A percentile compares a stretch with the other conserved stretches of the same genome.
These are phyloP conservation scores for Ptychochromis oligacanthus DNA, from an alignment of 2,113 vertebrate genomes.

Conservation along the genomic window DNA sequence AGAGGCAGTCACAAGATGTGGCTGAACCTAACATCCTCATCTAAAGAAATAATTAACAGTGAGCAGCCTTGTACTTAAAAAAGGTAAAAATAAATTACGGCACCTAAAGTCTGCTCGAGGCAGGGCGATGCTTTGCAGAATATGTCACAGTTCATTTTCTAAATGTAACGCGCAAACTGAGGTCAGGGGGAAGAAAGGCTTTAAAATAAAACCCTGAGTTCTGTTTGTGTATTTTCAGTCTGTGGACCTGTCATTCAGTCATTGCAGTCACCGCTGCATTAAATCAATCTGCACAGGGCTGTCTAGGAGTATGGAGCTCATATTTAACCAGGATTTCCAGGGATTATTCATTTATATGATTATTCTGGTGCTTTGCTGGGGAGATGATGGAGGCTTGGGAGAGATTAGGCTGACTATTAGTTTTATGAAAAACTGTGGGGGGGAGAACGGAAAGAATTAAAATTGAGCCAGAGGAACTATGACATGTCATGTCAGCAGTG, in stretches of 20 bases:
- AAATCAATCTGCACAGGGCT: constrained; percentile 40
- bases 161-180: neutral
- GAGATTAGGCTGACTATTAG: constrained; percentile 69
- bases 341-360: constrained; percentile 77
- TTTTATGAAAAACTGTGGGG: constrained; percentile 61
- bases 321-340: constrained; percentile 71
- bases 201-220: constrained; percentile 9
- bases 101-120: neutral
- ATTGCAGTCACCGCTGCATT: constrained; percentile 6
- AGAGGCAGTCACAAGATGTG: neutral
- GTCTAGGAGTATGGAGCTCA: constrained; percentile 53
- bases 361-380: constrained; percentile 56
- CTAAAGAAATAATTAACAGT: neutral
- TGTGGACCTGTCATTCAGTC: neutral
- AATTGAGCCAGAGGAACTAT: neutral
- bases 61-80: neutral
- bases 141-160: neutral
- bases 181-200: neutral
- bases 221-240: neutral
- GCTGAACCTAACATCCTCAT: neutral
- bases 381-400: constrained; percentile 37
- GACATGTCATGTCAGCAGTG: neutral
- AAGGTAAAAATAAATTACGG: neutral
- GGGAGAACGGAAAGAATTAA: constrained; percentile 20
- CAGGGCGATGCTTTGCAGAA: neutral